Base-by-base conservation (phyloP, 1,140 invertebrate genomes). In the Drosophila subpulchrella region DNA sequence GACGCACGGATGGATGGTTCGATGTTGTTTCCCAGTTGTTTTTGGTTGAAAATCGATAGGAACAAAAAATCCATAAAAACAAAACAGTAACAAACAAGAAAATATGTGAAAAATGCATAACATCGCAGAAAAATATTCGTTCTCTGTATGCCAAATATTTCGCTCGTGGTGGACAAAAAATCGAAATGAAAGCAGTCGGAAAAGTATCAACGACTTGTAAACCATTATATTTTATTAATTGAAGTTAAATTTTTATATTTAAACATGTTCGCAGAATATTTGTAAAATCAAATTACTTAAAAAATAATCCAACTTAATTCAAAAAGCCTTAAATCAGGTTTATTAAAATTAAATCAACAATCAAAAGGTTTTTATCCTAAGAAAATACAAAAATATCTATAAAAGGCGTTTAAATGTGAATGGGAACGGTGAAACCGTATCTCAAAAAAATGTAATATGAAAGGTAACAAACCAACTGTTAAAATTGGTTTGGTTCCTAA, bases 31-130 rank as follows among this genome's bases (percentile, higher is more conserved):
- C 65, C 61, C 75, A 68, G 74, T 73, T 83, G 81, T 48, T 70
- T 72, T 68, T 73, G 48, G 60, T 67, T 54, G 48, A 85, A 85
- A 85, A 85, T 85, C 81, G 74, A 85, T 85, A 85, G 39, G 34
- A 47, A 78, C 53, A 67, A 57, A 55, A 67, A 57, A 61, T 72
- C 75, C 55, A 77, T 50, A 78, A 46, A 77, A 68, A 62, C 51
- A 39, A 59, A 76, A 27, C 34, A 48, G 47, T n/a, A 42, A 38
- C n/a, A 46, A 53, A 62, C 20, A n/a, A 20, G 34, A 27, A 27
- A 32, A 59, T 42, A 48, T 57, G 51, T 30, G 10, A 39, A 38
- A 41, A 41, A 32, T 57, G 36, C 15, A 62, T 39, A 61, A 8
- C 12, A 58, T 46, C 15, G 50, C 13, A 7, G 15, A 1, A 30